These are phyloP conservation scores for Scopus umbretta DNA, from an alignment of 2,113 vertebrate species.

Conservation along the genomic window DNA sequence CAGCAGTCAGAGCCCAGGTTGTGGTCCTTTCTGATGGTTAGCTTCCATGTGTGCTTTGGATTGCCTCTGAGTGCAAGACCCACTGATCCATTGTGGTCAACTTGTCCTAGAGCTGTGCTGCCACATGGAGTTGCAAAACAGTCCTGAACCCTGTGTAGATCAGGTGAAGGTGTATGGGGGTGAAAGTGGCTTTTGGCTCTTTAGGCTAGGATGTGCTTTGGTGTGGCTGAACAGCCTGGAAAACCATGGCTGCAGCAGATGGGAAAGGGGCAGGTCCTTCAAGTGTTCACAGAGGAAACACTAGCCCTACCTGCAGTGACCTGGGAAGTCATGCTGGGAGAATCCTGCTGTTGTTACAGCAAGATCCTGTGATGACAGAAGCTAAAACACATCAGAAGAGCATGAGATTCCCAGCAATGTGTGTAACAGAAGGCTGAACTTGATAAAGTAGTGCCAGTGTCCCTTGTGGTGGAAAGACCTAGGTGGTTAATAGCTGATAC, in stretches of 20 bases:
- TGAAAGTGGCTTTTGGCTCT: not conserved
- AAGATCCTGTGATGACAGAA: not conserved
- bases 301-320: not conserved
- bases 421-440: not conserved
- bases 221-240: not conserved
- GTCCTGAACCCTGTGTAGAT: not conserved
- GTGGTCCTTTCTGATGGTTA: not conserved
- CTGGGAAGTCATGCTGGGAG: not conserved
- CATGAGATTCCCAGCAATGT: not conserved
- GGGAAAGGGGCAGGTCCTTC: not conserved
- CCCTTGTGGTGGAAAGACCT: not conserved
- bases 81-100: rapidly evolving
- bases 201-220: not conserved
- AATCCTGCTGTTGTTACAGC: not conserved
- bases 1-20: not conserved
- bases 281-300: not conserved
- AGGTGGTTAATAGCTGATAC: not conserved
- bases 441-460: not conserved
- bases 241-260: not conserved
- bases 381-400: not conserved
- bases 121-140: not conserved
- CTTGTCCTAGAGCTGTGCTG: not conserved
- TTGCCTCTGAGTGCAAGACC: not conserved
- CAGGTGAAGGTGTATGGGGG: not conserved
- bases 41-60: not conserved